phyloP scores from a whole-genome alignment of 2,797 vertebrate species.

The Psittacula derbiana region DNA sequence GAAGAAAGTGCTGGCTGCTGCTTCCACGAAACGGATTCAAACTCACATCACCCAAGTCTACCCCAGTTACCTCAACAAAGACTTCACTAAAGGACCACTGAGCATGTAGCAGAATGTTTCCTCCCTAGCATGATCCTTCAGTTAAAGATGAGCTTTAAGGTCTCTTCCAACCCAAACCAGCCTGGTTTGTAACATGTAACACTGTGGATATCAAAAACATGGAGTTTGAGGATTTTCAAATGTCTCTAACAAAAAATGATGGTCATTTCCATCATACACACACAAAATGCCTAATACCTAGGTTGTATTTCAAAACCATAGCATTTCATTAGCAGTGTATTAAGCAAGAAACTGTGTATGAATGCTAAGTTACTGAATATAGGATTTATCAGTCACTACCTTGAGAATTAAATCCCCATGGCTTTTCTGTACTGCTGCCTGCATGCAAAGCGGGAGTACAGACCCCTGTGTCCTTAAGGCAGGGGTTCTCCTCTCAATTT shows the following conservation, averaged over 20 bases:
- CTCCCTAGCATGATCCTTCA: neutral
- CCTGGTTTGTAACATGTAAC: neutral
- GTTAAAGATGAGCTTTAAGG: neutral
- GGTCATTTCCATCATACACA: neutral
- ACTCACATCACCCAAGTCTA: neutral
- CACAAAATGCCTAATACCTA: neutral
- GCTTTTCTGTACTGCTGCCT: neutral
- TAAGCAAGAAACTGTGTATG: neutral
- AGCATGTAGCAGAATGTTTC: neutral
- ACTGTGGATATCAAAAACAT: accelerated
- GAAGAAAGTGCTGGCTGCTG: neutral
- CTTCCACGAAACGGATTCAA: neutral
- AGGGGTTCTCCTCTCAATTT: neutral
- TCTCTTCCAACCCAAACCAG: neutral
- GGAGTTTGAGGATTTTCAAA: neutral
- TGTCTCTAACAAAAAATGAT: neutral
- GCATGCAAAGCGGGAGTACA: neutral
- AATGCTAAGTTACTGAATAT: neutral
- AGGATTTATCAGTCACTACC: neutral
- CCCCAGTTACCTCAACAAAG: neutral
- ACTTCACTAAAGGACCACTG: neutral
- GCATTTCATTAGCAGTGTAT: neutral
- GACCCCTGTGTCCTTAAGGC: neutral
- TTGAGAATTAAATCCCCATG: neutral
- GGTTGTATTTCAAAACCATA: neutral